phyloP scores from a whole-genome alignment of 1,140 invertebrate genomes.

The Aphaenogaster floridana region DNA sequence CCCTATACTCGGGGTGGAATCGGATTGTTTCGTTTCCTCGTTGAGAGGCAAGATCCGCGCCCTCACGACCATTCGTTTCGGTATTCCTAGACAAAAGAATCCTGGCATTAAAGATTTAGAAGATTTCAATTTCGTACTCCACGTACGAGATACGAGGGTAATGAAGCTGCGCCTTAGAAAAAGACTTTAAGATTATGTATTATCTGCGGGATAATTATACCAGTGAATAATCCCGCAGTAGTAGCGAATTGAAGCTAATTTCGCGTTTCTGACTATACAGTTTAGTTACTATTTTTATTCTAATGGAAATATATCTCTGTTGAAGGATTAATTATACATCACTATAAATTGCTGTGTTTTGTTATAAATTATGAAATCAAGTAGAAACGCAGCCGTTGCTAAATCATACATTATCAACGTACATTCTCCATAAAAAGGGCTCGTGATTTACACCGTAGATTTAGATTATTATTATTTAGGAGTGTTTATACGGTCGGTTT shows the following conservation, averaged over 20 bases:
- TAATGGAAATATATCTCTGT: neutral
- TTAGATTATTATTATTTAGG: neutral
- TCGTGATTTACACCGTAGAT: conserved; percentile 11
- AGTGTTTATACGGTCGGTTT: conserved; percentile 12
- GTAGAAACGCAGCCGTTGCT: neutral
- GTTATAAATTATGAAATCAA: neutral
- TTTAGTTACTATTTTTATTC: conserved; percentile 14
- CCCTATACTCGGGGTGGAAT: neutral
- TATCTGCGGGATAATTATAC: neutral
- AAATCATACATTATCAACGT: neutral
- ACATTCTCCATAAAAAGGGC: neutral
- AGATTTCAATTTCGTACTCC: neutral
- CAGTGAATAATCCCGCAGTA: neutral
- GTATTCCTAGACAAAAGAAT: conserved; percentile 10
- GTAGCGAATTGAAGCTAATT: neutral
- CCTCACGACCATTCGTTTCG: neutral
- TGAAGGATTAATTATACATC: neutral
- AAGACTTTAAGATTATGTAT: conserved; percentile 10
- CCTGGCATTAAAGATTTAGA: conserved; percentile 22
- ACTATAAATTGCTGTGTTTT: neutral
- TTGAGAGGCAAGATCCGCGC: neutral
- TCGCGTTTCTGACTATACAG: neutral
- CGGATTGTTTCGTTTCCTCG: conserved; percentile 1
- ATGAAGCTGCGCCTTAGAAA: neutral
- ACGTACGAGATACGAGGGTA: neutral